Percentiles rank a stretch among this genome's conserved stretches.
Conservation (phyloP, 2,113 vertebrate species). For the Madoqua kirkii region DNA sequence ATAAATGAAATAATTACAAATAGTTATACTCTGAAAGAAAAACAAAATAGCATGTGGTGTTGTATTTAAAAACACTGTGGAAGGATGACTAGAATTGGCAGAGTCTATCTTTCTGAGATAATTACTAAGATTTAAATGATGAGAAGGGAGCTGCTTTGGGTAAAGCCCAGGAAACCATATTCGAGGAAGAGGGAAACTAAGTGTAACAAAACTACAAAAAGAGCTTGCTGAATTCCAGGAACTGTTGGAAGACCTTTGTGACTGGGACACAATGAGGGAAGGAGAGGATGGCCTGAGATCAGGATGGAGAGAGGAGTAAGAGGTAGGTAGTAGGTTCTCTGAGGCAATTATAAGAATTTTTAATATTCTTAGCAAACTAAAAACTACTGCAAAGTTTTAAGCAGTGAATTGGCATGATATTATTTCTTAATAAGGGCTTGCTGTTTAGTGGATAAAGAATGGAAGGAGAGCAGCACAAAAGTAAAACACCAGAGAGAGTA, state of each 20-base stretch:
- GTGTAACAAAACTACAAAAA: neutral
- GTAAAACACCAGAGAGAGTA: neutral
- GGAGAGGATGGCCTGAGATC: neutral
- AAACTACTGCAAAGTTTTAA: neutral
- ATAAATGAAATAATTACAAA: neutral
- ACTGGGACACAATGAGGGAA: neutral
- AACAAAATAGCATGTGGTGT: neutral
- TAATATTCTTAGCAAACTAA: neutral
- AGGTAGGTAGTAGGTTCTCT: neutral
- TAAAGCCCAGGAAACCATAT: neutral
- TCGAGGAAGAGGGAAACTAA: neutral
- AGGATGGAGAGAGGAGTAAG: neutral
- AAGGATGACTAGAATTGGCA: neutral
- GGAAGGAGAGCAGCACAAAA: neutral
- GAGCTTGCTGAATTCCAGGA: neutral
- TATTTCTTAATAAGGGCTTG: neutral
- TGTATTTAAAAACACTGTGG: neutral
- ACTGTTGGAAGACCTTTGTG: neutral
- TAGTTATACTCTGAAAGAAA: neutral
- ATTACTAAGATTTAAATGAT: neutral
- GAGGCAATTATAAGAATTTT: neutral
- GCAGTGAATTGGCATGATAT: neutral
- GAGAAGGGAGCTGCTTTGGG: neutral
- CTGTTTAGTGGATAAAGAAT: neutral
- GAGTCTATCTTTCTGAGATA: neutral